These are phyloP conservation scores for Falco peregrinus DNA, from an alignment of 2,797 vertebrate genomes.

Conservation along the genomic window DNA sequence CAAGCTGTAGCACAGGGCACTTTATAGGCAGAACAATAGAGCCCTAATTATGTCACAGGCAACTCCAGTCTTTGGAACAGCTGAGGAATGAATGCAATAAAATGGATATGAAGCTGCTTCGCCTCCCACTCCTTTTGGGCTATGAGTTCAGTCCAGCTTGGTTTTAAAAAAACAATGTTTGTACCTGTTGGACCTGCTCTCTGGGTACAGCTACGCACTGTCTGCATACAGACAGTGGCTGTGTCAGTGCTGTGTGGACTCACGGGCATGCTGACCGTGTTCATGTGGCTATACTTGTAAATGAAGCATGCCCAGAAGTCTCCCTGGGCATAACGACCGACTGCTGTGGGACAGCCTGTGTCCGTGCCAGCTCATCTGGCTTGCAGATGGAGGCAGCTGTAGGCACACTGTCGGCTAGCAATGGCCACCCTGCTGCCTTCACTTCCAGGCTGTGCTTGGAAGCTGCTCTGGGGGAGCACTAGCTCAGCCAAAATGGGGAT, in stretches of 20 bases:
- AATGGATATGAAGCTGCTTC: background rate
- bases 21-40: background rate
- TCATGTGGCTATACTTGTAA: accelerated
- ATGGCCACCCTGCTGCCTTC: background rate
- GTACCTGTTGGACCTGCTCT: background rate
- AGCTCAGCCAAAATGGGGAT: background rate
- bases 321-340: background rate
- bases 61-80: background rate
- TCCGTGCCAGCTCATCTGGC: background rate
- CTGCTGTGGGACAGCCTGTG: background rate
- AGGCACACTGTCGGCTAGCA: background rate
- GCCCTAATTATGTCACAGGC: background rate
- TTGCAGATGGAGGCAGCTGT: background rate
- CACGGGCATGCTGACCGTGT: accelerated
- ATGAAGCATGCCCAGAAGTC: background rate
- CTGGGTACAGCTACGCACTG: background rate
- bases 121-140: background rate
- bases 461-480: background rate
- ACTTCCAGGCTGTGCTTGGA: background rate
- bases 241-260: background rate
- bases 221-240: background rate
- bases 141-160: background rate
- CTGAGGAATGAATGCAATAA: background rate
- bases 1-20: background rate
- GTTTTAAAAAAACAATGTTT: background rate